Conservation (phyloP, 2,113 vertebrate species). For the Amphiprion percula region DNA sequence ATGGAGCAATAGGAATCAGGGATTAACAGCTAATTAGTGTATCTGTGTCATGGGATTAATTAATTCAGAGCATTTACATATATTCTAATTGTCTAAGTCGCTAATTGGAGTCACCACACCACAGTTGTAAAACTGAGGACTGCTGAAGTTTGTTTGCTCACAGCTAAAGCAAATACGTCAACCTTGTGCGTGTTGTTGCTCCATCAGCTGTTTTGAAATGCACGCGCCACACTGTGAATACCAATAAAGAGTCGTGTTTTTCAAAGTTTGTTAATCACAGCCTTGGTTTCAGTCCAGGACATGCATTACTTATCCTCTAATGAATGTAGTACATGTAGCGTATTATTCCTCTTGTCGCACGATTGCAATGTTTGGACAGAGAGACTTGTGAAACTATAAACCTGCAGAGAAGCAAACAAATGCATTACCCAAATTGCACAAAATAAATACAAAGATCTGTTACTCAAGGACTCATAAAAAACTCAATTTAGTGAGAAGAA, state of each 20-base stretch:
- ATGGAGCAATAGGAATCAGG: slow-evolving; percentile 72
- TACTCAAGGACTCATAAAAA: neutral
- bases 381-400: neutral
- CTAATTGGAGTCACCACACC: slow-evolving; percentile 69
- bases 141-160: slow-evolving; percentile 61
- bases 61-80: slow-evolving; percentile 78
- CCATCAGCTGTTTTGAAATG: slow-evolving; percentile 15
- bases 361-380: neutral
- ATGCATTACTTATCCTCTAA: neutral
- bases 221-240: neutral
- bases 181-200: slow-evolving; percentile 1
- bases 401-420: neutral
- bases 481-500: neutral
- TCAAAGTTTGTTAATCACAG: neutral
- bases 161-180: slow-evolving; percentile 30
- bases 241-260: slow-evolving; percentile 11
- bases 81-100: slow-evolving; percentile 65
- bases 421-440: neutral
- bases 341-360: neutral
- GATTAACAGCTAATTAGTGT: slow-evolving; percentile 79
- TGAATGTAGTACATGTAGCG: neutral
- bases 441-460: neutral
- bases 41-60: slow-evolving; percentile 76
- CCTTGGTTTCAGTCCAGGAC: neutral
- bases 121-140: slow-evolving; percentile 17